phyloP scores from a whole-genome alignment of 2,113 vertebrate species.

The Manacus vitellinus region DNA sequence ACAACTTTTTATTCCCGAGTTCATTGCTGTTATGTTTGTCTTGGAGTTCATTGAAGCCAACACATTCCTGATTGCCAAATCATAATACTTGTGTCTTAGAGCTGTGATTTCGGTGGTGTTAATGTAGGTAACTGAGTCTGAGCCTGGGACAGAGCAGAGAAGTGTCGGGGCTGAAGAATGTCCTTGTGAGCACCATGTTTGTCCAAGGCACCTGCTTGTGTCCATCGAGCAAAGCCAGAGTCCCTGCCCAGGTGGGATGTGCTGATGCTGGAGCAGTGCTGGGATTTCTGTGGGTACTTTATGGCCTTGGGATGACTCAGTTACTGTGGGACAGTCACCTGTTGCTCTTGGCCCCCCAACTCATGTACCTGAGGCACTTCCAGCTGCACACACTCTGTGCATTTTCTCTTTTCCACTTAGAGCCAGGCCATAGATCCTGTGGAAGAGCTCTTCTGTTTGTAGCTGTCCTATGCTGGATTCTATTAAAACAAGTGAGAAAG shows the following conservation, averaged over 20 bases:
- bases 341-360: background rate
- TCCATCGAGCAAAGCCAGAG: background rate
- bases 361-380: background rate
- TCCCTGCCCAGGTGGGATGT: background rate
- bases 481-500: background rate
- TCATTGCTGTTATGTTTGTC: background rate
- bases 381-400: fast-evolving
- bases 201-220: background rate
- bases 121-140: background rate
- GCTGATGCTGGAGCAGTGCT: background rate
- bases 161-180: background rate
- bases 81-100: background rate
- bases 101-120: background rate
- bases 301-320: background rate
- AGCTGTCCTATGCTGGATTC: background rate
- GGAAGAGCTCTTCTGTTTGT: background rate
- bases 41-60: constrained; percentile 1
- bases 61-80: background rate
- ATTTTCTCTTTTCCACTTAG: background rate
- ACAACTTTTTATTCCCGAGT: background rate
- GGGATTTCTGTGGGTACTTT: background rate
- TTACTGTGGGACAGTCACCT: background rate
- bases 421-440: background rate
- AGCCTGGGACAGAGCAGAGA: background rate
- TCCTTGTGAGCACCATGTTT: background rate